Percentiles rank a stretch among this genome's conserved stretches.
Conservation (phyloP, 2,797 vertebrate genomes). For the Mionectes olivaceus region DNA sequence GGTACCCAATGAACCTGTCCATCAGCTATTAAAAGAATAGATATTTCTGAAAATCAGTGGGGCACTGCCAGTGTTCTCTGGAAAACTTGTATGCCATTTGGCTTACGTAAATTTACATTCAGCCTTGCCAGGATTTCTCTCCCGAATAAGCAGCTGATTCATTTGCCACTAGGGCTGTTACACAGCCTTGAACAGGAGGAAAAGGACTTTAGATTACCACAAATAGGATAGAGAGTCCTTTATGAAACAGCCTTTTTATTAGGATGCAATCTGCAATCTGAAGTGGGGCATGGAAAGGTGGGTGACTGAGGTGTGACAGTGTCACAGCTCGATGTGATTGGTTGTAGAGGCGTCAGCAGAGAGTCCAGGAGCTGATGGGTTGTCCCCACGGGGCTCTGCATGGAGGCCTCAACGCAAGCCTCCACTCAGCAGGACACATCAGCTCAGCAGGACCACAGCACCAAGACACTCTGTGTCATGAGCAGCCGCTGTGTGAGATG, state of each 20-base stretch:
- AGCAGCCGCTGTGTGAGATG: accelerated
- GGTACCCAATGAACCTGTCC: neutral
- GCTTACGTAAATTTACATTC: neutral
- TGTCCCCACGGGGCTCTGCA: neutral
- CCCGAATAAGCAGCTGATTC: neutral
- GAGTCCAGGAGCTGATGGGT: neutral
- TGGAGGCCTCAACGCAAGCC: accelerated
- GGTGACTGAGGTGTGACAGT: neutral
- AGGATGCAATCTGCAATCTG: neutral
- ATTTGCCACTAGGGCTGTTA: neutral
- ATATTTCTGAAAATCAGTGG: slow-evolving; percentile 12
- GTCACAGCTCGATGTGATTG: accelerated
- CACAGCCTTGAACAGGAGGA: neutral
- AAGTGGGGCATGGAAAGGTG: neutral
- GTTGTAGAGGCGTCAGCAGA: neutral
- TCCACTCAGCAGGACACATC: neutral
- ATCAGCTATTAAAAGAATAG: slow-evolving; percentile 26
- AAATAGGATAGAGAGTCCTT: neutral
- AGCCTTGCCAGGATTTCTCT: slow-evolving; percentile 23
- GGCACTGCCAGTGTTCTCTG: slow-evolving; percentile 17
- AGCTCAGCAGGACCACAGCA: neutral
- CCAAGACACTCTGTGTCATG: neutral
- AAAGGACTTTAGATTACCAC: neutral
- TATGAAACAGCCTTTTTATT: neutral
- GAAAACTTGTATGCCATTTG: neutral